phyloP scores from a whole-genome alignment of 2,888 invertebrate species.

The Eurytoma adleriae region DNA sequence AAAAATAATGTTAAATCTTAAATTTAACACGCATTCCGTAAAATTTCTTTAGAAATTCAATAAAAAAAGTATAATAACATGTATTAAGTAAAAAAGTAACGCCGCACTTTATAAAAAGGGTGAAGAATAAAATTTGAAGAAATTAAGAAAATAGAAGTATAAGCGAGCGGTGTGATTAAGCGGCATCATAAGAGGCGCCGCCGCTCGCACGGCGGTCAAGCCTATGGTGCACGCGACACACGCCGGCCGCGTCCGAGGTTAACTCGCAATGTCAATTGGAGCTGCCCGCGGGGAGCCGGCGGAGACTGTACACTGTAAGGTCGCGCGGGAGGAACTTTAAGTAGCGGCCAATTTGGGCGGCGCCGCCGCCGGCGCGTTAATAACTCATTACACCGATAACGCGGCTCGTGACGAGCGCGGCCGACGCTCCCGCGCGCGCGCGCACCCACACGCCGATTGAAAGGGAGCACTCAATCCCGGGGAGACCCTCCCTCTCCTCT shows the following conservation, averaged over 20 bases:
- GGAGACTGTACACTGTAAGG: too few species aligned
- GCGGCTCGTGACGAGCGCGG: constrained; percentile 30
- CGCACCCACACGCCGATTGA: too few species aligned
- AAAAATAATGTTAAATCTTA: too few species aligned
- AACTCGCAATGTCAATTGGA: constrained; percentile 75
- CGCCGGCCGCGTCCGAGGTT: constrained; percentile 70
- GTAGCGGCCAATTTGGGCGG: constrained; percentile 63
- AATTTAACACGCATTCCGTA: too few species aligned
- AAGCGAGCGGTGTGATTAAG: not conserved
- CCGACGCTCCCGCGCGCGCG: constrained; percentile 1
- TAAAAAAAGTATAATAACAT: too few species aligned
- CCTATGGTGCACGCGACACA: constrained; percentile 61
- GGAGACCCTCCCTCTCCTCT: not conserved
- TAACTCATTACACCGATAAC: constrained; percentile 64
- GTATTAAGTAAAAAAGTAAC: too few species aligned
- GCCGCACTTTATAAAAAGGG: too few species aligned
- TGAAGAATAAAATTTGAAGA: too few species aligned
- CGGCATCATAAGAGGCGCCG: constrained; percentile 23
- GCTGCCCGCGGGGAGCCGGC: constrained; percentile 56
- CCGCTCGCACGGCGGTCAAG: constrained; percentile 4
- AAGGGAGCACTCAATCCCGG: too few species aligned
- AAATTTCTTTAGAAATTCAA: too few species aligned
- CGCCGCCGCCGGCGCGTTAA: constrained; percentile 59
- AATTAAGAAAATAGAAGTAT: not conserved
- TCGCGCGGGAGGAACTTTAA: constrained; percentile 38